Base-by-base conservation (phyloP, 2,888 invertebrate genomes). In the Xestia xanthographa region DNA sequence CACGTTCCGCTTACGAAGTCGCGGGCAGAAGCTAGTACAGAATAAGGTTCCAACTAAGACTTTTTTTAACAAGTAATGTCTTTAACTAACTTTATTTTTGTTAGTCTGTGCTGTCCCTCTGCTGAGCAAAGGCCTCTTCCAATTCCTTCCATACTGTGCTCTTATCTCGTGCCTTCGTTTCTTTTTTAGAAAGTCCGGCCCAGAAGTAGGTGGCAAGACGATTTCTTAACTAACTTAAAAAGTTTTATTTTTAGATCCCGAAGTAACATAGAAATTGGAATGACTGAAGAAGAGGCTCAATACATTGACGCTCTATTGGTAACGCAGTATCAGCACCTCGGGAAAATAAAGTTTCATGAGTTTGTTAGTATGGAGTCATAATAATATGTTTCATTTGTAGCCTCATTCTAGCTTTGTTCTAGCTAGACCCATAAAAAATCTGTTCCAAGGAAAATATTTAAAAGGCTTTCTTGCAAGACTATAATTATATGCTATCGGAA, bases 261-360 rank as follows among this genome's bases (percentile, higher is more conserved):
- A 69, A 93, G 90, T 50, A 90, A 92, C 29, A 90, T 94, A 66
- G 93, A 94, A 82, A 90, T 93, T n/a, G 92, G 92, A 0, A 89
- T 95, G 84, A 92, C 95, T 0, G 93, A 92, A 43, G 95, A 95
- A 72, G 95, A 95, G 69, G 86, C 92, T 0, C 91, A 91, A 56
- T 95, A 94, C 65, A 91, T 94, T 0, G 89, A 92, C 8, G 91
- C 94, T 0, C 81, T 95, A 14, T 74, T 95, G 5, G 77, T 77
- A 0, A 87, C 86, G 0, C 91, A 94, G 69, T 94, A 94, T 56
- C 74, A 86, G 0, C 89, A 92, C 62, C 72, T 95, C 41, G 93
- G 92, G 1, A 90, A 82, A 69, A 75, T 93, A 0, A 91, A 70
- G 2, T 91, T 92, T 56, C 91, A 94, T 58, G 95, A 95, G 86